A percentile compares a stretch with the other conserved stretches of the same genome.
phyloP scores from a whole-genome alignment of 2,113 vertebrate species.

The Setophaga kirtlandii region DNA sequence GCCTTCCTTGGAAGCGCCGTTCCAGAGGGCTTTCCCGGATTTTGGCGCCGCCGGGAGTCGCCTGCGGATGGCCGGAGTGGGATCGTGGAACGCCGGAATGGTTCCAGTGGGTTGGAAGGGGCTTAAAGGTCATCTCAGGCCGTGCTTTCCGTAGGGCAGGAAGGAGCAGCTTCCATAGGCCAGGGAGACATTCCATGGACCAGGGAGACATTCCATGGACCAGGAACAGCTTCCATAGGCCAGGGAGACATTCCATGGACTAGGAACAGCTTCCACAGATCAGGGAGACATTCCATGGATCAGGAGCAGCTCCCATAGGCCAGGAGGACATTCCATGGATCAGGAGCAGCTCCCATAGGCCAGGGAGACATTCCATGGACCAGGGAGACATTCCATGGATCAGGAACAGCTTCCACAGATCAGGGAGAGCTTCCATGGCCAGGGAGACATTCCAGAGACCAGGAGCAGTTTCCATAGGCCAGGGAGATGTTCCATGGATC shows the following conservation, averaged over 20 bases:
- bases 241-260: background rate
- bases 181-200: background rate
- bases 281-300: accelerated
- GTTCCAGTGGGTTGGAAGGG: background rate
- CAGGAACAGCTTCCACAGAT: background rate
- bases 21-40: accelerated
- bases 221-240: no score
- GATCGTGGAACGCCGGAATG: accelerated
- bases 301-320: accelerated
- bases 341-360: no score
- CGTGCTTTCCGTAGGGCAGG: accelerated
- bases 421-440: accelerated
- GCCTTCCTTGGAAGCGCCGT: accelerated
- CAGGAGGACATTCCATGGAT: accelerated
- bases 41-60: accelerated
- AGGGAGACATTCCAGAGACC: accelerated
- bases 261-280: no score
- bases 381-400: accelerated
- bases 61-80: accelerated
- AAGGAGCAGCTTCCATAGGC: no score
- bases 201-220: accelerated
- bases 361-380: no score
- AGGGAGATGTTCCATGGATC: no score
- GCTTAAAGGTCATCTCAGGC: accelerated
- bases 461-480: no score